Percentiles rank a stretch among this genome's conserved stretches.
These are phyloP conservation scores for Stichopus horrens DNA, from an alignment of 53 echinoderm and acorn worm species.

Conservation along the genomic window DNA sequence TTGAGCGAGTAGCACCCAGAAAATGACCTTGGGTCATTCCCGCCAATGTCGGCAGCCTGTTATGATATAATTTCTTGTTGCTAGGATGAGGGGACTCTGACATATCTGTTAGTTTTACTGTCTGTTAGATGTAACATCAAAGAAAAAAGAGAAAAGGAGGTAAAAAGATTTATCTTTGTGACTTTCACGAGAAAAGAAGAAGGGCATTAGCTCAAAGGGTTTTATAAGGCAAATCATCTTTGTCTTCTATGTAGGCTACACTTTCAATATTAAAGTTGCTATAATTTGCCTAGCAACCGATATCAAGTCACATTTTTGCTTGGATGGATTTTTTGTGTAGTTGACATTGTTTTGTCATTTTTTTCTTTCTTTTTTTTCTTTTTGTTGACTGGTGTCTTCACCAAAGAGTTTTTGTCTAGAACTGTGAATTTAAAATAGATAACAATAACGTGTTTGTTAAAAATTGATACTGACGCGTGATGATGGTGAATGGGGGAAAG, in stretches of 20 bases:
- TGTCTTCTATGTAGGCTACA: neutral
- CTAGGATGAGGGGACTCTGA: neutral
- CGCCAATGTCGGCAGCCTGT: neutral
- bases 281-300: neutral
- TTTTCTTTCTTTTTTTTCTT: neutral
- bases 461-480: too few relatives aligned
- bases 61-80: constrained; percentile 12
- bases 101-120: neutral
- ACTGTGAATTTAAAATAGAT: too few relatives aligned
- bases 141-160: neutral
- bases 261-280: neutral
- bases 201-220: neutral
- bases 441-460: too few relatives aligned
- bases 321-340: neutral
- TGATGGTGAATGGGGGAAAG: too few relatives aligned
- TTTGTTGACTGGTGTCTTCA: neutral
- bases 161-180: constrained; percentile 4
- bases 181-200: neutral
- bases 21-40: constrained; percentile 33
- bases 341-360: neutral
- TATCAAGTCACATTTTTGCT: neutral
- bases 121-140: neutral
- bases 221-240: neutral
- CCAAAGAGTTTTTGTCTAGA: neutral
- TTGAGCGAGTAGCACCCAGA: neutral